Conservation (phyloP, 2,797 vertebrate genomes). For the Xiphorhynchus erythropygius region DNA sequence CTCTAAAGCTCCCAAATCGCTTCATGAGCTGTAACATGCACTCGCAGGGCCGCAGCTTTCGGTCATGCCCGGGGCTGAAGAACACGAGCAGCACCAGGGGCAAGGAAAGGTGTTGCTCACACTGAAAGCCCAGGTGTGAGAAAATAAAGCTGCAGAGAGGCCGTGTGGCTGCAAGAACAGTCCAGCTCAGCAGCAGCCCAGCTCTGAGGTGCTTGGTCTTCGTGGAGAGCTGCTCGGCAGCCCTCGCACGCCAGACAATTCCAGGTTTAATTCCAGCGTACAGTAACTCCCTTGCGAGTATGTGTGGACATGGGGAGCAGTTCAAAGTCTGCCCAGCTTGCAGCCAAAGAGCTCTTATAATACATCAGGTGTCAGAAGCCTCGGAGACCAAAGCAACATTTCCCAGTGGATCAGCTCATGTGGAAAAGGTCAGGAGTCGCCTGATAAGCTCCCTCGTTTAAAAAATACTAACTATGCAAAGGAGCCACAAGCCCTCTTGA, state of each 20-base stretch:
- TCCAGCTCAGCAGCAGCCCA: background rate
- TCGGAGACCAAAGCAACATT: background rate
- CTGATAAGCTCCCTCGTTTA: conserved; percentile 22
- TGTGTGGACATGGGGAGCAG: background rate
- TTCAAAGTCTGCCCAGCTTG: conserved; percentile 37
- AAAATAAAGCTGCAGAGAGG: background rate
- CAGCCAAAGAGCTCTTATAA: background rate
- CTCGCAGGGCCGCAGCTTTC: conserved; percentile 49
- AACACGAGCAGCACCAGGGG: background rate
- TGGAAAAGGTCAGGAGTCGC: conserved; percentile 38
- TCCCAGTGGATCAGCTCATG: conserved; percentile 43
- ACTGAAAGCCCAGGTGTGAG: background rate
- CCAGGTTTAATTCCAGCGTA: background rate
- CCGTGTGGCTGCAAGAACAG: background rate
- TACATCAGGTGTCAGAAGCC: conserved; percentile 43
- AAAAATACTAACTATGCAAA: conserved; percentile 37
- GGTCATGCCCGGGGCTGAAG: conserved; percentile 74
- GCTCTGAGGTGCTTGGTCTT: background rate
- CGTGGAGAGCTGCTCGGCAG: rapidly evolving
- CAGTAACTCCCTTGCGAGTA: background rate
- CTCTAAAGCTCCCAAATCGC: conserved; percentile 91
- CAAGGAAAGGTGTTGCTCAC: background rate
- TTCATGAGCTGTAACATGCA: conserved; percentile 85
- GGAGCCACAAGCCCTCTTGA: conserved; percentile 57
- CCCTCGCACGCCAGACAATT: background rate